Evolutionary conservation across 1,140 invertebrate species (phyloP).

Genomic region (Pseudomyrmex flavicornis): DNA sequence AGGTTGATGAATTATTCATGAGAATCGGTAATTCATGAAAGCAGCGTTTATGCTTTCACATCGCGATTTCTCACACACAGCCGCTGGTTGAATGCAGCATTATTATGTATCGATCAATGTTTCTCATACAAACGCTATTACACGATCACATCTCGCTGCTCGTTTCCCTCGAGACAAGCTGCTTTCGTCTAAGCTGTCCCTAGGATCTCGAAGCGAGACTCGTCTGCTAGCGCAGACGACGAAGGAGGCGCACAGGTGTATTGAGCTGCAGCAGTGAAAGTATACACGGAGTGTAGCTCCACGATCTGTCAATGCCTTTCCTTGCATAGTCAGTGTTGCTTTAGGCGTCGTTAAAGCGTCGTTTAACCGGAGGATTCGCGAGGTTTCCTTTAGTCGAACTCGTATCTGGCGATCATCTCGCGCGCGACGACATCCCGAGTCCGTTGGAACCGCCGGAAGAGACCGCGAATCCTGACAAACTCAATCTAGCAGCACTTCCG

Average conservation of each 20-base stretch:
- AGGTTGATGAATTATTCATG: no score
- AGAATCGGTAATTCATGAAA: no score
- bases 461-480: neutral
- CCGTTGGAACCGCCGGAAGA: neutral
- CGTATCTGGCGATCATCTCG: neutral
- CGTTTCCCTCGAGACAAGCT: neutral
- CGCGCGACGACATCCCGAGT: no score
- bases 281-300: constrained; percentile 72
- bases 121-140: neutral
- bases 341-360: constrained; percentile 58
- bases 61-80: neutral
- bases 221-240: constrained; percentile 59
- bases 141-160: neutral
- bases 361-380: constrained; percentile 58
- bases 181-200: constrained; percentile 53
- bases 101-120: neutral
- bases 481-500: neutral
- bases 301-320: constrained; percentile 80
- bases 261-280: constrained; percentile 79
- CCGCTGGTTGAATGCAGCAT: neutral
- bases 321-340: constrained; percentile 72
- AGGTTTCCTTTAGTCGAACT: constrained; percentile 42
- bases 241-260: constrained; percentile 71
- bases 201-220: constrained; percentile 40
- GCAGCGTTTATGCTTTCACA: no score